Conservation (phyloP, 2,888 invertebrate species). For the Myopa tessellatipennis region DNA sequence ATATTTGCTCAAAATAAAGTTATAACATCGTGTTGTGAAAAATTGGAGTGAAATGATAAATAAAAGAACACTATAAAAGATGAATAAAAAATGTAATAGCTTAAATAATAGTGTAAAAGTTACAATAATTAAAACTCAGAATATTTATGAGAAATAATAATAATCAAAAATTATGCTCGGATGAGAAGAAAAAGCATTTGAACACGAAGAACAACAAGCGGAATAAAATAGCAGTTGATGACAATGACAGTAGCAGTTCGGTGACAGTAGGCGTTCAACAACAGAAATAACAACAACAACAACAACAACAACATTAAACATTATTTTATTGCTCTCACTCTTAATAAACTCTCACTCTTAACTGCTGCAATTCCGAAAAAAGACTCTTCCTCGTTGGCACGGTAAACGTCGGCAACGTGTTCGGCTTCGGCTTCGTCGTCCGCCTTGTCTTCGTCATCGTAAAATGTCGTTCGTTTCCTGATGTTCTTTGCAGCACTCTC, state of each 20-base stretch:
- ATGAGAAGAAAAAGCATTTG: not conserved
- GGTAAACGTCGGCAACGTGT: not conserved
- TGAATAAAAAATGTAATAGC: not conserved
- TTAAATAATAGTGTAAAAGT: not conserved
- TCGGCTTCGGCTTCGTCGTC: conserved; percentile 19
- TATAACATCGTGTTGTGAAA: not conserved
- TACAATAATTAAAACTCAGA: not conserved
- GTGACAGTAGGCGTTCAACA: not conserved
- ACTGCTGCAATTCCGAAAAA: not conserved
- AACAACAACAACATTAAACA: conserved; percentile 3
- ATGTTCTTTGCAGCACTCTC: not conserved
- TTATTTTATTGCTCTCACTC: conserved; percentile 19
- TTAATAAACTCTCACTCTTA: conserved; percentile 16
- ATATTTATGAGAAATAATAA: not conserved
- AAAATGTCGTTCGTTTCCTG: not conserved
- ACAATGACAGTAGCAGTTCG: not conserved
- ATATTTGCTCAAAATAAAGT: not conserved
- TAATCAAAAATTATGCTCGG: not conserved
- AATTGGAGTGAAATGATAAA: not conserved
- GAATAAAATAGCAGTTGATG: not conserved
- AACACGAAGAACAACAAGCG: not conserved
- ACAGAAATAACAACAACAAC: conserved; percentile 12
- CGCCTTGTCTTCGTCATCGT: not conserved
- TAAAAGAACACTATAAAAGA: not conserved
- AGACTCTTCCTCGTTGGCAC: not conserved